Base-by-base conservation (phyloP, 92 coral and sea anemone species). In the Isaurus tuberculatus region DNA sequence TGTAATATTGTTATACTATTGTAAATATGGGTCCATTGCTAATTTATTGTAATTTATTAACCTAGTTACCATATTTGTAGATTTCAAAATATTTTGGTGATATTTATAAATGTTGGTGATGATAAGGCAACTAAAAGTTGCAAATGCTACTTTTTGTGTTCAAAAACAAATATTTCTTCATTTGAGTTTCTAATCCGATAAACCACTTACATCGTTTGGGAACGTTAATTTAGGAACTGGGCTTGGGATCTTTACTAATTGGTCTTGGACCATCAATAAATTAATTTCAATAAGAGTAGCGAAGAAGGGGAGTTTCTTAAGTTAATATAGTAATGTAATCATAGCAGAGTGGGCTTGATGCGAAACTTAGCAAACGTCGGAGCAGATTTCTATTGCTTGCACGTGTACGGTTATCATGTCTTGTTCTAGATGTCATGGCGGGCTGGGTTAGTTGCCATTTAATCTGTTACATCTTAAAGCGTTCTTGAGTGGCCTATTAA, bases 31-130 rank as follows among this genome's bases (percentile, higher is more conserved):
- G 17, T 51, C 30, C 80, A 48, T 30, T 51, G 57, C 58, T 77
- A 57, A 57, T 60, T 77, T 77, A 77, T 77, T 77, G 70, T 77
- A 77, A 77, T 77, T 77, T 77, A 77, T 77, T 77, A 58, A 34
- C 67, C 42, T 34, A 36, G 82, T 60, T 82, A 61, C 72, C 49
- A 53, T 65, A 32, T 63, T 64, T 65, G 60, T 80, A 30, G 68
- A 86, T 75, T 65, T 72, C 29, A 55, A 15, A 53, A 65, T 72
- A 23, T 32, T 4, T 25, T 33, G 82, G 29, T 58, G 49, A 77
- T 77, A 77, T 81, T 69, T 81, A 84, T 64, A 66, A 28, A 48
- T 67, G 61, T 36, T 65, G 32, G 61, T 80, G 16, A 33, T 27
- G 25, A n/a, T 25, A 31, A 51, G 31, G 80, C 80, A 73, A 74